Evolutionary conservation across 2,888 invertebrate genomes (phyloP), one percentile per base, ranked within the genome.

Genomic region (Neelides folsomi): DNA sequence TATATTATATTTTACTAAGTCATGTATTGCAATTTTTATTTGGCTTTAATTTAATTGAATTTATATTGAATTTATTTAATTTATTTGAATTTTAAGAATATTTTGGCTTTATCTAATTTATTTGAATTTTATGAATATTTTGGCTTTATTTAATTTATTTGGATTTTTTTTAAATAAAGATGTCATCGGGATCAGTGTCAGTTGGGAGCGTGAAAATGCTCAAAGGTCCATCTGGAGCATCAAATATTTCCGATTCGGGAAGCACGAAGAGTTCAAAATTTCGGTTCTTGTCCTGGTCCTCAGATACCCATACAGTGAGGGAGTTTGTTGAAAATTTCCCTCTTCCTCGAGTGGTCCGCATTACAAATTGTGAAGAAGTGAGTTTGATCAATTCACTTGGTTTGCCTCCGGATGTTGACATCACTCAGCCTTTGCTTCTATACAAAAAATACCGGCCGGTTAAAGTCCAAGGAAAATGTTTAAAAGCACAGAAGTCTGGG

Each of bases 391-490:
- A 54, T 51, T 48, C 59, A 9, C 55, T 63, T 36, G 50, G 55
- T 40, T 55, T 60, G 19, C 63, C 64, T n/a, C 67, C 71, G 49
- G 57, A 60, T 44, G 59, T 67, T 15, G 68, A 68, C 55, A 68
- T 72, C 44, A 70, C 72, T 37, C 75, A 77, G 67, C 77, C 79
- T 51, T 73, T 80, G 68, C 71, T 80, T 58, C 69, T 80, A 66
- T 80, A 79, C 66, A 73, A 78, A 63, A 78, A 78, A 62, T 71
- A 79, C 65, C 76, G 77, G 65, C 78, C 77, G 65, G 73, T 78
- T 66, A 74, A 79, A 64, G 78, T 80, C 58, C 77, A 79, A 67
- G 79, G 79, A 9, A 76, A 76, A 49, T 77, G 78, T 48, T 63
- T 67, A 20, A 66, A 67, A 59, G 61, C 62, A 5, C 62, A 63